Percentiles rank a stretch among this genome's conserved stretches.
Conservation (phyloP, 2,888 invertebrate genomes). For the Lucinisca nassula region DNA sequence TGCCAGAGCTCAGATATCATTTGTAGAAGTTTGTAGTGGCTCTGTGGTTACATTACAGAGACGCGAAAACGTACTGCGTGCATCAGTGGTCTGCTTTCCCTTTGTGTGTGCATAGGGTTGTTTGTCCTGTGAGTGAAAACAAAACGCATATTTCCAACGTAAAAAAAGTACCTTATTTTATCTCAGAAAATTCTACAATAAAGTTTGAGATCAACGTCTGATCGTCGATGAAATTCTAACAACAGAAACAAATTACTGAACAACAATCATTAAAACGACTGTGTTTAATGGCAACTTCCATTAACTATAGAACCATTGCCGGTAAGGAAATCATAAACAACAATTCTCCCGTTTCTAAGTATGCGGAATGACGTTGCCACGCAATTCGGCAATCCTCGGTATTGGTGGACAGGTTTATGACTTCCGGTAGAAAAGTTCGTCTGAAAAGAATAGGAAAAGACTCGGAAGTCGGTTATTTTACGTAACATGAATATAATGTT, state of each 20-base stretch:
- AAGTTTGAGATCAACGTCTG: not conserved
- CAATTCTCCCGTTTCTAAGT: constrained; percentile 32
- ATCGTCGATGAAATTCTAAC: not conserved
- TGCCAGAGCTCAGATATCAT: too few species aligned
- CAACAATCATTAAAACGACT: constrained; percentile 21
- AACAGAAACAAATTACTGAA: constrained; percentile 13
- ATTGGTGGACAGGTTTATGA: constrained; percentile 41
- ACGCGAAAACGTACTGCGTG: too few species aligned
- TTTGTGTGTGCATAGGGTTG: too few species aligned
- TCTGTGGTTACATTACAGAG: too few species aligned
- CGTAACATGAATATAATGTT: not conserved
- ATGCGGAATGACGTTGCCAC: constrained; percentile 47
- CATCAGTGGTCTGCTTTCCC: too few species aligned
- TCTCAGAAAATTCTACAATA: not conserved
- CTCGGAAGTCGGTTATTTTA: constrained; percentile 17
- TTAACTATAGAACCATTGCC: constrained; percentile 24
- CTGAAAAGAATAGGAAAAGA: constrained; percentile 10
- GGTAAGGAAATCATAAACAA: constrained; percentile 51
- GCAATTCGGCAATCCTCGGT: constrained; percentile 46
- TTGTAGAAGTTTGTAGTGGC: too few species aligned
- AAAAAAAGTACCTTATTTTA: too few species aligned
- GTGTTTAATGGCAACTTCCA: constrained; percentile 17
- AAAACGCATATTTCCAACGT: too few species aligned
- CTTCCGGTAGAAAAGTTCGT: constrained; percentile 49
- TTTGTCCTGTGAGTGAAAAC: too few species aligned